Conservation (phyloP, 2,113 vertebrate genomes). For the Dasyprocta punctata region DNA sequence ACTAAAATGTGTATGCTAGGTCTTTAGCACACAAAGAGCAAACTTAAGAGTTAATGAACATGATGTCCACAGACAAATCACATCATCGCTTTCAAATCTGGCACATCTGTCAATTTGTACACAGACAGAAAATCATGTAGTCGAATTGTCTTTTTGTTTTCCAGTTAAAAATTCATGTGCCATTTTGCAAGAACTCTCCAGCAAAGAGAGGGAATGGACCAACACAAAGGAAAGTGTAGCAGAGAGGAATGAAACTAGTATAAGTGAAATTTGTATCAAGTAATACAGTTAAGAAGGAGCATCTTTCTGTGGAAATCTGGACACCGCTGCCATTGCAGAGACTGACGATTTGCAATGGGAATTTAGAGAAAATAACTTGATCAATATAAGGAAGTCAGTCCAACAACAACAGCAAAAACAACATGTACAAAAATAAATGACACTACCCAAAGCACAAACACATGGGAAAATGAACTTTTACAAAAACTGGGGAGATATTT, state of each 20-base stretch:
- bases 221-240: background rate
- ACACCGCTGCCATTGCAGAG: background rate
- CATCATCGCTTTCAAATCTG: background rate
- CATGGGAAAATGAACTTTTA: background rate
- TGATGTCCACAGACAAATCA: background rate
- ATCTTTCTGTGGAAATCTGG: background rate
- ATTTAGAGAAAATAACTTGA: background rate
- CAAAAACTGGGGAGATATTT: background rate
- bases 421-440: background rate
- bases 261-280: background rate
- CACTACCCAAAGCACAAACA: background rate
- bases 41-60: background rate
- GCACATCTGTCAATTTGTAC: background rate
- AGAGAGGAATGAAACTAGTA: background rate
- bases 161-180: background rate
- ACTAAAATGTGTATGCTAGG: background rate
- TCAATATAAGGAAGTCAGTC: background rate
- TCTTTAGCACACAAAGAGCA: background rate
- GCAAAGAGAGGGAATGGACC: background rate
- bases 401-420: background rate
- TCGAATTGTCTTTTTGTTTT: background rate
- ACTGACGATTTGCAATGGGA: background rate
- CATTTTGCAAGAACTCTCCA: background rate
- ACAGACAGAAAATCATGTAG: background rate
- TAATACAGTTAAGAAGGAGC: background rate